Base-by-base conservation (phyloP, 1,140 invertebrate genomes). In the Philopotamus ludificatus region DNA sequence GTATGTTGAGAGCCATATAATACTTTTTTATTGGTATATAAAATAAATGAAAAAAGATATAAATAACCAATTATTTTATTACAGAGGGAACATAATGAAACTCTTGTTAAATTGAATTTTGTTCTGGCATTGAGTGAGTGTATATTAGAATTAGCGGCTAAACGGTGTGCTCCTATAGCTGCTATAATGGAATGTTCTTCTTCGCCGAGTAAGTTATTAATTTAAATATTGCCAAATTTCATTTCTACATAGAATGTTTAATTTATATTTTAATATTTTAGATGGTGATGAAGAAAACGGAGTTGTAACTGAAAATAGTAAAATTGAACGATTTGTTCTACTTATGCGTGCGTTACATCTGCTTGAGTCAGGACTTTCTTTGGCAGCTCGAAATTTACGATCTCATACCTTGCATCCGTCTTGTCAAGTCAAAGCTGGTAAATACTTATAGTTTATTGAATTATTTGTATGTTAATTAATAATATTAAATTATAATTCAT, bases 61-160 rank as follows among this genome's bases (percentile, higher is more conserved):
- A 9, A 41, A 41, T 41, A n/a, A n/a, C n/a, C n/a, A n/a, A n/a
- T n/a, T n/a, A n/a, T 53, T 53, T 20, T 22, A 28, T 53, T 53
- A 22, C 9, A 53, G 85, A 86, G 89, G 62, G 93, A 95, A 74
- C 95, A 98, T 78, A 95, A 95, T 78, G 93, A 97, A 75, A 94
- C 92, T 3, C 79, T 98, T 68, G 92, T 93, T 1, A 97, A 97
- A 76, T 81, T 98, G 39, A 94, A 94, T 74, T 98, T 97, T 79
- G 92, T 97, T 12, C 79, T 94, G 34, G 92, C 94, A 12, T 79
- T 98, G 12, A 92, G 93, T 51, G 92, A 95, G 69, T 96, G 93
- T 73, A 89, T 98, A 25, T 83, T 94, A 60, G 93, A 95, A 61
- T 84, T 97, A 28, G 93, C 93, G 0, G 84, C 88, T 68, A 85